Conservation (phyloP, 2,797 vertebrate genomes). For the Pseudocheirus occidentalis region DNA sequence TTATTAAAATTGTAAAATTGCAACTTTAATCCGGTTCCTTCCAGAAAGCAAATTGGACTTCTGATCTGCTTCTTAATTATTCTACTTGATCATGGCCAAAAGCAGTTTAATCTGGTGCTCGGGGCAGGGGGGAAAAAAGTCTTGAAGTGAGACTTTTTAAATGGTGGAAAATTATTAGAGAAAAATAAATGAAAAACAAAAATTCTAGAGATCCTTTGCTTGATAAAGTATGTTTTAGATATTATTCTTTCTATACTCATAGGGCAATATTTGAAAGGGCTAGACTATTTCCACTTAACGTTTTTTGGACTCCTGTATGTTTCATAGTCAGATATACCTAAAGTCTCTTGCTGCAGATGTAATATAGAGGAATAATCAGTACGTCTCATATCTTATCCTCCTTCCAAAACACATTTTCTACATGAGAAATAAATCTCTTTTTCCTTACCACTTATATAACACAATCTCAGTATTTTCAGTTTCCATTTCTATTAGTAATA, state of each 20-base stretch:
- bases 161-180: conserved; percentile 23
- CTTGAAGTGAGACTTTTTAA: conserved; percentile 49
- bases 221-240: conserved; percentile 48
- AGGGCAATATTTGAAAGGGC: conserved; percentile 3
- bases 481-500: conserved; percentile 23
- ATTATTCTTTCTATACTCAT: conserved; percentile 27
- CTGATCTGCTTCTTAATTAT: conserved; percentile 24
- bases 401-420: conserved; percentile 12
- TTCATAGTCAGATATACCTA: conserved; percentile 28
- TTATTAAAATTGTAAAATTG: conserved; percentile 25
- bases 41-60: conserved; percentile 6
- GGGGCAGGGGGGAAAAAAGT: no score
- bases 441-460: neutral
- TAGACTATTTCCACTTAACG: neutral
- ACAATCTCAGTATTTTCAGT: conserved; percentile 25
- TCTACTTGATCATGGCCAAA: conserved; percentile 36
- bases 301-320: conserved; percentile 28
- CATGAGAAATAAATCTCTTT: conserved; percentile 11
- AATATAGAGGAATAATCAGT: conserved; percentile 11
- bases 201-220: conserved; percentile 37
- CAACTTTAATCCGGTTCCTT: conserved; percentile 34
- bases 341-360: conserved; percentile 9
- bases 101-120: conserved; percentile 26
- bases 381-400: conserved; percentile 42
- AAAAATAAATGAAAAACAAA: conserved; percentile 15